A percentile compares a stretch with the other conserved stretches of the same genome.
Evolutionary conservation across 1,140 invertebrate species (phyloP).

Genomic region (Portunus trituberculatus): DNA sequence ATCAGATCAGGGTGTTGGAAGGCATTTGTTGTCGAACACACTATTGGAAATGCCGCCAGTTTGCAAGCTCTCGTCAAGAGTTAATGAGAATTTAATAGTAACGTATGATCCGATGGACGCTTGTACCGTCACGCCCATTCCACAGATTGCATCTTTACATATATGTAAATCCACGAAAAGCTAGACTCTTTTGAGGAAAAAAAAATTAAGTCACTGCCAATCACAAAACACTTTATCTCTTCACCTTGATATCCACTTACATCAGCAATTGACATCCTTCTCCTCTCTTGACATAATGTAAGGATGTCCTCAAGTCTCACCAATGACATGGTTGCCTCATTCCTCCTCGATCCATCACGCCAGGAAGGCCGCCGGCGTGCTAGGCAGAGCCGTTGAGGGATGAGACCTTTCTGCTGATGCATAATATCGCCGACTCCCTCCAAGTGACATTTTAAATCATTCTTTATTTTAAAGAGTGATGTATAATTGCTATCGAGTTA

Average conservation of each 20-base stretch:
- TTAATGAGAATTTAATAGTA: background rate
- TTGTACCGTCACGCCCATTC: background rate
- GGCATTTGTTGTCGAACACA: background rate
- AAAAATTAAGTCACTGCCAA: too few species aligned
- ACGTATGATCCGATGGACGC: too few species aligned
- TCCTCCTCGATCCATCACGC: too few species aligned
- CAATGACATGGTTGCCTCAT: too few species aligned
- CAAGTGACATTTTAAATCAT: background rate
- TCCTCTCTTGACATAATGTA: too few species aligned
- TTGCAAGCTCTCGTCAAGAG: background rate
- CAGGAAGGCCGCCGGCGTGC: too few species aligned
- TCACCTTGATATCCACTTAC: too few species aligned
- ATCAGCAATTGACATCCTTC: too few species aligned
- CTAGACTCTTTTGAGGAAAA: background rate
- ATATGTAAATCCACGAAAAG: background rate
- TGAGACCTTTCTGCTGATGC: background rate
- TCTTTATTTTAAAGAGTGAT: background rate
- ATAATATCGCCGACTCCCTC: background rate
- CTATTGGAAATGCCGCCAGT: background rate
- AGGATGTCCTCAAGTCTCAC: too few species aligned
- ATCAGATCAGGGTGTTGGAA: background rate
- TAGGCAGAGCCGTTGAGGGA: background rate
- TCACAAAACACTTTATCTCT: too few species aligned
- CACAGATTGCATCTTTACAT: background rate
- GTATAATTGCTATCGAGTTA: background rate